A percentile compares a stretch with the other conserved stretches of the same genome.
Conservation (phyloP, 2,113 vertebrate species). For the Shinisaurus crocodilurus region DNA sequence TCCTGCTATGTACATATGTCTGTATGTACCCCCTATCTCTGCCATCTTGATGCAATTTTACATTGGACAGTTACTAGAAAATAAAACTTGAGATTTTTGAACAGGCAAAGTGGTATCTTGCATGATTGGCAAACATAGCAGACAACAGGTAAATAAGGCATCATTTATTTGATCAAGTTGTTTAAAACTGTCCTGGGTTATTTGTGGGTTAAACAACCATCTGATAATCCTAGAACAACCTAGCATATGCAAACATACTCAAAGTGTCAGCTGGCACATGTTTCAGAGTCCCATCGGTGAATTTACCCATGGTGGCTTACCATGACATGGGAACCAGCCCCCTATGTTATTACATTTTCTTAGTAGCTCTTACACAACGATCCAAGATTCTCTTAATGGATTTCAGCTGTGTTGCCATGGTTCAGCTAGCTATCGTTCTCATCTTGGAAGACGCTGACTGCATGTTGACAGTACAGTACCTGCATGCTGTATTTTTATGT, state of each 20-base stretch:
- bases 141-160: not conserved
- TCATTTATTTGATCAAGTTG: not conserved
- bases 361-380: not conserved
- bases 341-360: not conserved
- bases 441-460: not conserved
- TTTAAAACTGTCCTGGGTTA: not conserved
- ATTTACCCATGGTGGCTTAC: no score
- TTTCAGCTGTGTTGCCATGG: not conserved
- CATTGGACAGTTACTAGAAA: not conserved
- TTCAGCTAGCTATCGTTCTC: not conserved
- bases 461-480: not conserved
- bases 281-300: no score
- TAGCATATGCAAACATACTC: no score
- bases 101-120: not conserved
- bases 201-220: no score
- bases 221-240: no score
- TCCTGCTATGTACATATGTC: not conserved
- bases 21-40: not conserved
- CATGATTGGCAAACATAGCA: not conserved
- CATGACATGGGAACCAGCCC: no score
- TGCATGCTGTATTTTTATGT: not conserved
- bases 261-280: no score
- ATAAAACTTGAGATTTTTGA: not conserved
- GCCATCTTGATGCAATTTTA: not conserved
- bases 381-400: not conserved